phyloP scores from a whole-genome alignment of 2,113 vertebrate genomes.

The Mormyrus lacerda region DNA sequence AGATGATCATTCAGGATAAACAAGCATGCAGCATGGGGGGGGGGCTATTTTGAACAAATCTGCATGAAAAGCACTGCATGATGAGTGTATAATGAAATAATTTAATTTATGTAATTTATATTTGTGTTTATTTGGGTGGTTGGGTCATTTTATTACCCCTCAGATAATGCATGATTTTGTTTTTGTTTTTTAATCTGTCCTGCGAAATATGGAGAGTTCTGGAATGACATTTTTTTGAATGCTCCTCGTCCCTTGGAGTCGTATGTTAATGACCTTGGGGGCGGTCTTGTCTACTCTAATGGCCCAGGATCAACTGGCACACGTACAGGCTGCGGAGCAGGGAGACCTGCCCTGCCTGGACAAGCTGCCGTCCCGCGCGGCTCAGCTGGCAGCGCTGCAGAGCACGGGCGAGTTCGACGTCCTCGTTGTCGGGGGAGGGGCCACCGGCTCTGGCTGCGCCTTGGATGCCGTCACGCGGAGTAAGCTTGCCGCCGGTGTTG shows the following conservation, averaged over 20 bases:
- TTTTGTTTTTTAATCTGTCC: constrained; percentile 60
- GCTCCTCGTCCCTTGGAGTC: constrained; percentile 63
- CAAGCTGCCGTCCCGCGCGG: constrained; percentile 68
- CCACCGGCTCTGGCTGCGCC: constrained; percentile 89
- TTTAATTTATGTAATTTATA: constrained; percentile 50
- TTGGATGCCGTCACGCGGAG: constrained; percentile 78
- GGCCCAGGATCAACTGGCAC: constrained; percentile 61
- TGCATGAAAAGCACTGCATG: constrained; percentile 56
- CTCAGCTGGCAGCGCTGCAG: constrained; percentile 63
- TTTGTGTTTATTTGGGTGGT: constrained; percentile 39
- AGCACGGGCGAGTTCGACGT: constrained; percentile 75
- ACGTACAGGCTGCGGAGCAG: constrained; percentile 67
- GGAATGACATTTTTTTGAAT: constrained; percentile 67
- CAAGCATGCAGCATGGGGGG: not conserved
- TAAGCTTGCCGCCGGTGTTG: not conserved
- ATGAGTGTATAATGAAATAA: constrained; percentile 56
- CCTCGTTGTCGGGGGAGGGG: constrained; percentile 85
- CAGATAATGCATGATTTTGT: constrained; percentile 59
- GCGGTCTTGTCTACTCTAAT: constrained; percentile 29
- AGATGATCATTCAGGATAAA: not conserved
- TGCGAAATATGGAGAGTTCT: constrained; percentile 60
- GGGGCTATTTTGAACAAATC: constrained; percentile 52
- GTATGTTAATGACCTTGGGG: constrained; percentile 65
- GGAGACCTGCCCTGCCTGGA: constrained; percentile 43
- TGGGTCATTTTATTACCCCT: constrained; percentile 45